Evolutionary conservation across 2,113 vertebrate species (phyloP).

Genomic region (Brachypodius melanocephalos): DNA sequence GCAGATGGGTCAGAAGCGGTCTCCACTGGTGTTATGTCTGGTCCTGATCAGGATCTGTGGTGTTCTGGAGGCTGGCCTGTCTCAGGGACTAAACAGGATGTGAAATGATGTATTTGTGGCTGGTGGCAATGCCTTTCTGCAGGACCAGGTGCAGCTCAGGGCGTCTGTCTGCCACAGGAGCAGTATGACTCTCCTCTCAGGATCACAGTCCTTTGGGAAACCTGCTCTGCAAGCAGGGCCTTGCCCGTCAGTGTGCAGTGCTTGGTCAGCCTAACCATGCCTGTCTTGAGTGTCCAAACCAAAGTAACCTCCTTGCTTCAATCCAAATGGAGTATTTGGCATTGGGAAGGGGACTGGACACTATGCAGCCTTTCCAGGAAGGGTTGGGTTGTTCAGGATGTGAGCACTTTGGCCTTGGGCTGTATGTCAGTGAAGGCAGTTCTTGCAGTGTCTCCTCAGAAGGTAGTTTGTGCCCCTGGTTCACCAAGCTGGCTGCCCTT

Average conservation of each 20-base stretch:
- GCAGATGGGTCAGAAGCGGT: background rate
- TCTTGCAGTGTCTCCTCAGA: background rate
- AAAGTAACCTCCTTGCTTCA: background rate
- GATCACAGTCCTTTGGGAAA: background rate
- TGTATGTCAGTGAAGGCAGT: background rate
- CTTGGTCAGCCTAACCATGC: background rate
- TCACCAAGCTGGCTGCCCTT: background rate
- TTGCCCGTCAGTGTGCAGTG: fast-evolving
- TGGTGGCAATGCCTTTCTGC: background rate
- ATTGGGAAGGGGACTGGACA: background rate
- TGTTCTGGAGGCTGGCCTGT: background rate
- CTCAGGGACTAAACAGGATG: background rate
- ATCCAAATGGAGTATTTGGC: background rate
- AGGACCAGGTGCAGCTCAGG: background rate
- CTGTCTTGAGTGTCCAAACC: background rate
- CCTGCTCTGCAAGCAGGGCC: background rate
- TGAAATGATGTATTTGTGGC: background rate
- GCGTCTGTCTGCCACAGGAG: background rate
- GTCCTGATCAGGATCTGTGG: background rate
- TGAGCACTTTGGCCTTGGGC: fast-evolving
- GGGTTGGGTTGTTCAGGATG: background rate
- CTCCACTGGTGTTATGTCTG: background rate
- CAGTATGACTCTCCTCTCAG: background rate
- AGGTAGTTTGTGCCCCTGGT: background rate
- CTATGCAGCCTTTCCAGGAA: background rate